Evolutionary conservation across 2,113 vertebrate species (phyloP).

Genomic region (Paracanthobrama guichenoti): DNA sequence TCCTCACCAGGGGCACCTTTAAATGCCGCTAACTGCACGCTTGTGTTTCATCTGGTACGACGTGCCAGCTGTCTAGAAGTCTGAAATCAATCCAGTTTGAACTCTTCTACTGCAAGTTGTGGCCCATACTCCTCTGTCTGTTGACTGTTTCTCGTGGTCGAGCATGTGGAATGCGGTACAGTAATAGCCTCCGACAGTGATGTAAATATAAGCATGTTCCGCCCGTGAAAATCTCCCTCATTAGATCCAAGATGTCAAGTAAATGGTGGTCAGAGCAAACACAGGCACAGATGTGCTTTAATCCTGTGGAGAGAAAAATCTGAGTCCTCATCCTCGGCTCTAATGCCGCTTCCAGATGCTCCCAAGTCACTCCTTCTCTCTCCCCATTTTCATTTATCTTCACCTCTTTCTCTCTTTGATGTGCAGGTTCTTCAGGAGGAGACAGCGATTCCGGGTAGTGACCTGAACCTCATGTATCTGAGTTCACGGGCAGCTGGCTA

Average conservation of each 20-base stretch:
- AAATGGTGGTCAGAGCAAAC: constrained; percentile 42
- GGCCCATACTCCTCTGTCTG: not conserved
- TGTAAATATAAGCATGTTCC: constrained; percentile 41
- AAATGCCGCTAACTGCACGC: constrained; percentile 7
- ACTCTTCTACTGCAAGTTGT: constrained; percentile 15
- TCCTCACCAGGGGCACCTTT: constrained; percentile 9
- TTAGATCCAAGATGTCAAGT: constrained; percentile 42
- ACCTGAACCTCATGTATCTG: constrained; percentile 90
- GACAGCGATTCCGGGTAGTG: constrained; percentile 91
- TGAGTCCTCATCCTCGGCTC: constrained; percentile 11
- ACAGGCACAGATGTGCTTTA: constrained; percentile 38
- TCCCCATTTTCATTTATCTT: constrained; percentile 15
- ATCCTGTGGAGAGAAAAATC: constrained; percentile 28
- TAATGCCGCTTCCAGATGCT: constrained; percentile 45
- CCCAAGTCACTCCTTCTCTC: not conserved
- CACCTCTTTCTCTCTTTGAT: constrained; percentile 18
- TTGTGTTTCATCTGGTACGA: constrained; percentile 17
- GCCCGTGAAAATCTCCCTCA: constrained; percentile 43
- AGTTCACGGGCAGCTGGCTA: constrained; percentile 95
- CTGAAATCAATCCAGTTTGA: constrained; percentile 7
- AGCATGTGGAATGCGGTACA: constrained; percentile 20
- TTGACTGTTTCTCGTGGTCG: constrained; percentile 19
- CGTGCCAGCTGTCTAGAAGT: not conserved
- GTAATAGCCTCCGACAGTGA: constrained; percentile 38
- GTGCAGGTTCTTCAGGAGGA: constrained; percentile 94